phyloP scores from a whole-genome alignment of 1,140 invertebrate species.

The Halotydeus destructor region DNA sequence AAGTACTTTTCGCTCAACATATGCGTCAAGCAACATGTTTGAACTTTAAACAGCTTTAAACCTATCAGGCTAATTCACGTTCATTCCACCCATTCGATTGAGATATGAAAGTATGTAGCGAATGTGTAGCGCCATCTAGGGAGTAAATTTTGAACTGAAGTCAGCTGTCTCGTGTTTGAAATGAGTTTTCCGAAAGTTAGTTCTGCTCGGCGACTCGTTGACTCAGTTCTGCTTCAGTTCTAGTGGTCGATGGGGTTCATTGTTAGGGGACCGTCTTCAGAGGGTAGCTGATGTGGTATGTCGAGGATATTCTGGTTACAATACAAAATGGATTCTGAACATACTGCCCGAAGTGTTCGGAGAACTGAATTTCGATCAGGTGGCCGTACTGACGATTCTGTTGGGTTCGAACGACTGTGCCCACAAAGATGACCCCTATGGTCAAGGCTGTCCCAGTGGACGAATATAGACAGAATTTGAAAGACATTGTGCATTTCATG shows the following conservation, averaged over 20 bases:
- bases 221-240: constrained; percentile 7
- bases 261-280: constrained; percentile 14
- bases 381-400: constrained; percentile 23
- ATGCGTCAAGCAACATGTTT: too few relatives aligned
- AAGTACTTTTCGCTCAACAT: too few relatives aligned
- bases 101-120: too few relatives aligned
- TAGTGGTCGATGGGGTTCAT: constrained; percentile 14
- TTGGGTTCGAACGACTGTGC: constrained; percentile 27
- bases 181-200: too few relatives aligned
- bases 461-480: constrained; percentile 22
- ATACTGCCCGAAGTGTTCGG: constrained; percentile 22
- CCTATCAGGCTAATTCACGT: too few relatives aligned
- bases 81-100: too few relatives aligned
- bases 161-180: too few relatives aligned
- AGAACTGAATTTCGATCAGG: constrained; percentile 18
- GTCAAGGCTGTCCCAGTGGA: constrained; percentile 25
- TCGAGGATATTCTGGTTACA: constrained; percentile 28
- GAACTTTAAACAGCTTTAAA: too few relatives aligned
- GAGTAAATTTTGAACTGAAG: too few relatives aligned
- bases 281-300: constrained; percentile 27
- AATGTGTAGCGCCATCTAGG: too few relatives aligned
- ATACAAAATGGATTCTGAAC: constrained; percentile 21
- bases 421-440: constrained; percentile 15
- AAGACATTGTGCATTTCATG: constrained; percentile 22
- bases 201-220: constrained; percentile 16